Conservation (phyloP, 2,113 vertebrate species). For the Rhinopomastus cyanomelas region DNA sequence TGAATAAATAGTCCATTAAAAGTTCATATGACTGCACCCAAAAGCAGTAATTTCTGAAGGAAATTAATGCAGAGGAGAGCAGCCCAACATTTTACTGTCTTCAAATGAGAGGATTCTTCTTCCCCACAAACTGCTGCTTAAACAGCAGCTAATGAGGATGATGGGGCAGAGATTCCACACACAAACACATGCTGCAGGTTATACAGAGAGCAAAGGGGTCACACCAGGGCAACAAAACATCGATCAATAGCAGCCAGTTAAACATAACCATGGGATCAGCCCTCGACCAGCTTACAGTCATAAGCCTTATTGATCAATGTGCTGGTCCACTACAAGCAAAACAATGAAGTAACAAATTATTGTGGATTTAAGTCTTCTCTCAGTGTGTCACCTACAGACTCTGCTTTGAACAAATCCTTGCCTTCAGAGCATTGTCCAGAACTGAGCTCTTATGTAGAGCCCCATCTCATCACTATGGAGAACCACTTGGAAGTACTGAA, state of each 20-base stretch:
- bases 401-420: not conserved
- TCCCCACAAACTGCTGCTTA: not conserved
- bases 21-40: not conserved
- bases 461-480: not conserved
- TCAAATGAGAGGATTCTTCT: not conserved
- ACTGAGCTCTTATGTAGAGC: not conserved
- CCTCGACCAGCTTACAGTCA: not conserved
- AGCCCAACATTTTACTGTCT: not conserved
- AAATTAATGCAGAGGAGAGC: not conserved
- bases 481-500: not conserved
- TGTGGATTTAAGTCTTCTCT: not conserved
- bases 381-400: accelerated
- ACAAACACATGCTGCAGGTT: not conserved
- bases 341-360: not conserved
- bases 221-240: not conserved
- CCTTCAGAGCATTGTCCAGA: not conserved
- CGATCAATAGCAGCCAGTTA: not conserved
- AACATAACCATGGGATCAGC: not conserved
- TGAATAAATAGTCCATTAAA: not conserved
- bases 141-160: not conserved
- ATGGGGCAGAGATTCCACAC: accelerated
- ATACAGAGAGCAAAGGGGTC: not conserved
- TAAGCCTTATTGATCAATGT: not conserved
- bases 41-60: not conserved
- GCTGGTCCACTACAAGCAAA: not conserved